Percentiles rank a stretch among this genome's conserved stretches.
Conservation (phyloP, 2,888 invertebrate genomes). For the Acheta domesticus region DNA sequence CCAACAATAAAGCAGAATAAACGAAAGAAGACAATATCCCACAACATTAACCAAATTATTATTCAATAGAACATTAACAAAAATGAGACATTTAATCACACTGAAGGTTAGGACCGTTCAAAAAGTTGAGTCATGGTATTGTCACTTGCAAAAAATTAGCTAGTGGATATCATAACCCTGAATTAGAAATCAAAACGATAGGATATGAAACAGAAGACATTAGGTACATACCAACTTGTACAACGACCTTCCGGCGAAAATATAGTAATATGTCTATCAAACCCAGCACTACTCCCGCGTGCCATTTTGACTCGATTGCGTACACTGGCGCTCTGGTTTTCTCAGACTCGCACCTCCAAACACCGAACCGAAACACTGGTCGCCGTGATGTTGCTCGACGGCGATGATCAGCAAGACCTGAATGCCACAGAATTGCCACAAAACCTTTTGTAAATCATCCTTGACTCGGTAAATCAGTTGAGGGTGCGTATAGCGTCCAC, state of each 20-base stretch:
- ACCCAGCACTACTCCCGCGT: slow-evolving; percentile 97
- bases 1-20: background rate
- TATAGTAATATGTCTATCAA: slow-evolving; percentile 99
- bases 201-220: slow-evolving; percentile 31
- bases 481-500: too few species aligned
- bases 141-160: slow-evolving; percentile 37
- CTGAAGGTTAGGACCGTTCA: background rate
- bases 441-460: too few species aligned
- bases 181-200: background rate
- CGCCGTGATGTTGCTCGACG: too few species aligned
- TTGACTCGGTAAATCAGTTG: too few species aligned
- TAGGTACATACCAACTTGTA: slow-evolving; percentile 85
- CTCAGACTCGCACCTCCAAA: too few species aligned
- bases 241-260: slow-evolving; percentile 98
- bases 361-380: too few species aligned
- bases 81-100: slow-evolving; percentile 18
- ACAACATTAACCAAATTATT: background rate
- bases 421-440: too few species aligned
- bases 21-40: background rate
- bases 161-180: background rate
- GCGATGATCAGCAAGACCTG: too few species aligned
- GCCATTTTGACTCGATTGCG: slow-evolving; percentile 62
- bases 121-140: slow-evolving; percentile 11
- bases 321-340: too few species aligned
- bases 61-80: background rate